phyloP scores from a whole-genome alignment of 2,113 vertebrate species.

The Engystomops pustulosus region DNA sequence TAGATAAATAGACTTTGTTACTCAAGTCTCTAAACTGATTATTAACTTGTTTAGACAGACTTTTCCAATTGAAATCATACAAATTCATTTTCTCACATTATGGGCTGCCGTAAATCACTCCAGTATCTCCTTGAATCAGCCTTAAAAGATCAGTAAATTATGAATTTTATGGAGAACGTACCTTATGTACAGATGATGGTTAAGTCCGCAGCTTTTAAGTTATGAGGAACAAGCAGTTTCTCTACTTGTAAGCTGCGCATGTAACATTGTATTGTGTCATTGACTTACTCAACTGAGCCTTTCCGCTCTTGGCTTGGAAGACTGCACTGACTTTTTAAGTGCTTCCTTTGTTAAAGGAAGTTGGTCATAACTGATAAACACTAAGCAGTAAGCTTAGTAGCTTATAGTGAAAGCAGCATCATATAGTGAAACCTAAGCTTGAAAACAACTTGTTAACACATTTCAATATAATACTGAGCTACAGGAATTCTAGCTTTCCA shows the following conservation, averaged over 20 bases:
- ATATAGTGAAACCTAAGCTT: not conserved
- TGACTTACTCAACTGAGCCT: slow-evolving; percentile 49
- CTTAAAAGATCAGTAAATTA: not conserved
- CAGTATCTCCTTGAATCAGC: not conserved
- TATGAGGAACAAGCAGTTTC: slow-evolving; percentile 21
- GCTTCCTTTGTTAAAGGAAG: slow-evolving; percentile 55
- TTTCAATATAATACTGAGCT: too few relatives aligned
- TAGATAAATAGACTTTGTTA: not conserved
- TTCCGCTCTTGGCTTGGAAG: slow-evolving; percentile 38
- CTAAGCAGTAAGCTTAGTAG: not conserved
- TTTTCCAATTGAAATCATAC: not conserved
- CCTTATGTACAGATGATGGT: slow-evolving; percentile 1
- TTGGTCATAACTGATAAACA: slow-evolving; percentile 29
- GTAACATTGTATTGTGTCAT: slow-evolving; percentile 44
- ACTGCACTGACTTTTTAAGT: slow-evolving; percentile 10
- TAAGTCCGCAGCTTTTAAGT: slow-evolving; percentile 18
- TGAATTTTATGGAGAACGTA: slow-evolving; percentile 6
- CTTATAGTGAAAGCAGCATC: not conserved
- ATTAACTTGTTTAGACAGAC: not conserved
- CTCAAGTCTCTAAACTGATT: too few relatives aligned
- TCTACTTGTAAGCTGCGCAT: slow-evolving; percentile 10
- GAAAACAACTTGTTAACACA: too few relatives aligned
- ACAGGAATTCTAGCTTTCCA: too few relatives aligned
- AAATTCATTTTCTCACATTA: not conserved
- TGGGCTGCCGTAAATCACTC: not conserved